phyloP scores from a whole-genome alignment of 2,888 invertebrate species.

The Rhamnusium bicolor region DNA sequence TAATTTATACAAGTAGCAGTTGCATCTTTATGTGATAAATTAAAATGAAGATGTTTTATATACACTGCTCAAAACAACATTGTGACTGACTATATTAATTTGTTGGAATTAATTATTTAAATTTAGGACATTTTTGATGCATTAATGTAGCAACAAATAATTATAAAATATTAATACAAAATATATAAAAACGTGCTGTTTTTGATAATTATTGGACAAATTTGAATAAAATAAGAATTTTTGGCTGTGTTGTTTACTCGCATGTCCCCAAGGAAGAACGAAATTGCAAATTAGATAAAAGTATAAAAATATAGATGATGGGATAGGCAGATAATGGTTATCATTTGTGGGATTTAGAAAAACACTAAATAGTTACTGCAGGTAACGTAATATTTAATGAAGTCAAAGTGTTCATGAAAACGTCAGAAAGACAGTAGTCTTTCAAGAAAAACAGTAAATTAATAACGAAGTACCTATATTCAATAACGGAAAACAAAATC shows the following conservation, averaged over 20 bases:
- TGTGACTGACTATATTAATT: neutral
- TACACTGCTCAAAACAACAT: slow-evolving; percentile 5
- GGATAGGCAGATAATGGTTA: slow-evolving; percentile 55
- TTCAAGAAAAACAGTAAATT: neutral
- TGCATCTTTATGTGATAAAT: neutral
- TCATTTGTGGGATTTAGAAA: slow-evolving; percentile 51
- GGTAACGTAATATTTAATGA: slow-evolving; percentile 55
- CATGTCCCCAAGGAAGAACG: slow-evolving; percentile 47
- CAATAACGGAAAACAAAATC: neutral
- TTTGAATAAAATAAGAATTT: slow-evolving; percentile 49
- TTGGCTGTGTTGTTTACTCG: slow-evolving; percentile 52
- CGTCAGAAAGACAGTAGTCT: neutral
- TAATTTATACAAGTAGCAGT: neutral
- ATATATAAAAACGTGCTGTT: no score
- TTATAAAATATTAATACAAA: no score
- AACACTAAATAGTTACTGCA: slow-evolving; percentile 45
- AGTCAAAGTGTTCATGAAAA: neutral
- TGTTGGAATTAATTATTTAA: no score
- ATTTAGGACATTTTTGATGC: no score
- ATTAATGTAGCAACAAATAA: no score
- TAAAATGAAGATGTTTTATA: slow-evolving; percentile 3
- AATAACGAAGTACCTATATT: neutral
- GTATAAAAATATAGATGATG: slow-evolving; percentile 49
- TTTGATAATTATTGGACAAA: no score
- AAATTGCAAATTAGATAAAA: slow-evolving; percentile 52